Evolutionary conservation across 2,888 invertebrate species (phyloP).

Genomic region (Brenthis ino): DNA sequence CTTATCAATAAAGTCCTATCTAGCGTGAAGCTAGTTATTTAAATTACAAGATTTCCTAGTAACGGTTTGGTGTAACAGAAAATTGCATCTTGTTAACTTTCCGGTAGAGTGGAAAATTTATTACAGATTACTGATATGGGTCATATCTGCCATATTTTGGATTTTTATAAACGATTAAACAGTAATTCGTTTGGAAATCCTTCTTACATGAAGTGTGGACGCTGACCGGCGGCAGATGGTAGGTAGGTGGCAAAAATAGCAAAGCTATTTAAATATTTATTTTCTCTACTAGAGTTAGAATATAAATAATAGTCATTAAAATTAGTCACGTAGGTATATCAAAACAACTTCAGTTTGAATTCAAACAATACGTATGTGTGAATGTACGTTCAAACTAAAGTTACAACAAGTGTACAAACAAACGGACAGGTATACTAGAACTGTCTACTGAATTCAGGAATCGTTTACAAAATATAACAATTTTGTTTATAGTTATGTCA

Average conservation of each 20-base stretch:
- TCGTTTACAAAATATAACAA: too few relatives aligned
- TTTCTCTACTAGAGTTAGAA: background rate
- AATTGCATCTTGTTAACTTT: slow-evolving; percentile 46
- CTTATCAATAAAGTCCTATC: slow-evolving; percentile 66
- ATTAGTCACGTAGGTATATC: background rate
- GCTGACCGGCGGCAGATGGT: slow-evolving; percentile 5
- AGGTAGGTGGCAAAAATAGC: slow-evolving; percentile 8
- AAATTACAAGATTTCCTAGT: slow-evolving; percentile 48
- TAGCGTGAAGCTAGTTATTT: slow-evolving; percentile 49
- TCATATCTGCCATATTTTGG: slow-evolving; percentile 51
- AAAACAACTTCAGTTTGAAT: background rate
- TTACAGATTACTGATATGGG: slow-evolving; percentile 46
- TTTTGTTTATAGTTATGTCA: too few relatives aligned
- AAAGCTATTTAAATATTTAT: background rate
- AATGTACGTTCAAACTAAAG: too few relatives aligned
- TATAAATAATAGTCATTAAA: slow-evolving; percentile 4
- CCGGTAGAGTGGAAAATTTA: slow-evolving; percentile 52
- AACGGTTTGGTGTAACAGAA: slow-evolving; percentile 40
- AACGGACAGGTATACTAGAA: too few relatives aligned
- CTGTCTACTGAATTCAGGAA: too few relatives aligned
- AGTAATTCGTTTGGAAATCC: slow-evolving; percentile 47
- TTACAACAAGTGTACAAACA: too few relatives aligned
- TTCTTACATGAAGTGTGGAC: slow-evolving; percentile 46
- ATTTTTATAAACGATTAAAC: slow-evolving; percentile 51
- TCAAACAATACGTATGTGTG: background rate